Conservation (phyloP, 2,113 vertebrate genomes). For the Oceanites oceanicus region DNA sequence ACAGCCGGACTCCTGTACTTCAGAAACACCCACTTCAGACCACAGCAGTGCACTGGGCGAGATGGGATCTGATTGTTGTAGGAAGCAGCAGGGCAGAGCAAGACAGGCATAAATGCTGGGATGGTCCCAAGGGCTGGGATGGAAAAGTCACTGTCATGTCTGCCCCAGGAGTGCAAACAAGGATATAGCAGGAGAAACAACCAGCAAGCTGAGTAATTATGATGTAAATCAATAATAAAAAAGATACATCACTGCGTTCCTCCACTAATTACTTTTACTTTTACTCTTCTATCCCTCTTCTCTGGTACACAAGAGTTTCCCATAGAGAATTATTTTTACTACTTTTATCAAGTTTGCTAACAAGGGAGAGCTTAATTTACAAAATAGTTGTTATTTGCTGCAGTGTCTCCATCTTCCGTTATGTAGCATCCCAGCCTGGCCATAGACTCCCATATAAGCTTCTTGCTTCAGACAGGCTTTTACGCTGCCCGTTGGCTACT, state of each 20-base stretch:
- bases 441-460: neutral
- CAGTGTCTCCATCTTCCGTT: neutral
- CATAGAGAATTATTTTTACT: neutral
- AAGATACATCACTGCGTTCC: neutral
- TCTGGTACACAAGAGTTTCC: neutral
- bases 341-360: neutral
- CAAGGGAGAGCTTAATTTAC: neutral
- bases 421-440: neutral
- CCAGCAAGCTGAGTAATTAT: neutral
- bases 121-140: neutral
- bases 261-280: neutral
- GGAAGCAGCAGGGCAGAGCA: neutral
- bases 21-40: neutral
- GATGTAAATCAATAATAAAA: neutral
- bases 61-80: neutral
- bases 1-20: neutral
- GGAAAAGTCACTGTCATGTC: neutral
- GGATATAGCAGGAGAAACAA: neutral
- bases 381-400: neutral
- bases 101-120: neutral
- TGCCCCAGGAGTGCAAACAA: neutral
- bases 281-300: neutral
- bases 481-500: neutral
- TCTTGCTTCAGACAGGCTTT: neutral
- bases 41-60: fast-evolving